Base-by-base conservation (phyloP, 1,140 invertebrate genomes). In the Euwallacea fornicatus region DNA sequence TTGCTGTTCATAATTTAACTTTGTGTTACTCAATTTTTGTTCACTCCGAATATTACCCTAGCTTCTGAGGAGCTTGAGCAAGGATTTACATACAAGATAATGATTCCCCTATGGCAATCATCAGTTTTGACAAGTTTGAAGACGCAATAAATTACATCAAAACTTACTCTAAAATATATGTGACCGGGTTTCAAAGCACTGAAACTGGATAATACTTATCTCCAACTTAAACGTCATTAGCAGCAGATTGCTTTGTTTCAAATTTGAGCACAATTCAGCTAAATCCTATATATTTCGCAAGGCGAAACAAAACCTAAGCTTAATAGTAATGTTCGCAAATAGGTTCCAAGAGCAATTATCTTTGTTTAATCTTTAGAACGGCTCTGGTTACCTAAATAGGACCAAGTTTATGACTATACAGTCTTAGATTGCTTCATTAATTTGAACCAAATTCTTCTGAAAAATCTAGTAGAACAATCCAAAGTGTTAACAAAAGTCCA, bases 161-260 rank as follows among this genome's bases (percentile, higher is more conserved):
- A 50, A 50, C 46, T 50, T 50, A 50, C 13, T 50, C 46, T 6
- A 13, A 50, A 11, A 11, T 50, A 50, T 50, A 13, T 50, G 13
- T 50, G 46, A 13, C 46, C 46, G 13, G 13, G 46, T 50, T 50
- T 50, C 9, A 10, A 50, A 50, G 46, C 46, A 50, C 13, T 6
- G 46, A 50, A 50, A 50, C 46, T 50, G 46, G 46, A 50, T 50
- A 50, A 50, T 50, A 50, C 46, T 10, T 50, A 50, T 50, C 46
- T 50, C 13, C 46, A 50, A 50, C 9, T 50, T 50, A 50, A 50
- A 11, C 46, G 46, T 50, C 46, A 50, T 50, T 50, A 50, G 46
- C 46, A 50, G 46, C 13, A 50, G 46, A 50, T 50, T 50, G 46
- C 46, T 50, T 50, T 50, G 46, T 50, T 50, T 50, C 9, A 50